Evolutionary conservation across 2,797 vertebrate genomes (phyloP), one percentile per base, ranked within the genome.

Genomic region (Girardinus metallicus): DNA sequence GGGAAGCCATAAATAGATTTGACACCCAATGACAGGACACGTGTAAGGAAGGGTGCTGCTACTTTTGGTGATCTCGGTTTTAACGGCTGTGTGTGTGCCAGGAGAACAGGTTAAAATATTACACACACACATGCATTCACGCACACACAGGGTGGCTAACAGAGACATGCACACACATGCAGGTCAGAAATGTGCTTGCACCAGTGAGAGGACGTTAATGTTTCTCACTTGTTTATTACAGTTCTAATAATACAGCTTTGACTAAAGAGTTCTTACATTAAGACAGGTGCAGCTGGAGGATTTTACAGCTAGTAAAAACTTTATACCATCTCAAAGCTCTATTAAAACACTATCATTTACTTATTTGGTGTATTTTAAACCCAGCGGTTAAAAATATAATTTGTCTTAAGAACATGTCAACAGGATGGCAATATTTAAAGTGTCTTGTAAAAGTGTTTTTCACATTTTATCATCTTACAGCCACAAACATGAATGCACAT

Each of bases 1-100:
- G 73, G 34, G 77, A 74, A 87, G 87, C 92, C 84, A 43, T 85
- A 95, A 95, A 95, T 95, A 95, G 94, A 95, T 84, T 74, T 93
- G 92, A 93, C 87, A 88, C 88, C 83, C 10, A 90, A 83, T 72
- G 88, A 89, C 68, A 82, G 87, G 86, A 88, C 85, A 55, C 78
- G 23, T 60, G 81, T 79, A 76, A 87, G 77, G 85, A 36, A 73
- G 71, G 77, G 86, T 85, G 88, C 82, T 89, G 87, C 92, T 88
- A 91, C 83, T 72, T 84, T 87, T 13, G 77, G 85, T 84, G 85
- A 85, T 92, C 88, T 94, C 92, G 93, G 76, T 82, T 95, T 92
- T 92, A 92, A 87, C 78, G 75, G 79, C 82, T 84, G 79, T 70
- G 53, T 53, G 60, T 75, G 73, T 76, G 81, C 78, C 84, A 89